Base-by-base conservation (phyloP, 2,113 vertebrate species). In the Apaloderma vittatum region DNA sequence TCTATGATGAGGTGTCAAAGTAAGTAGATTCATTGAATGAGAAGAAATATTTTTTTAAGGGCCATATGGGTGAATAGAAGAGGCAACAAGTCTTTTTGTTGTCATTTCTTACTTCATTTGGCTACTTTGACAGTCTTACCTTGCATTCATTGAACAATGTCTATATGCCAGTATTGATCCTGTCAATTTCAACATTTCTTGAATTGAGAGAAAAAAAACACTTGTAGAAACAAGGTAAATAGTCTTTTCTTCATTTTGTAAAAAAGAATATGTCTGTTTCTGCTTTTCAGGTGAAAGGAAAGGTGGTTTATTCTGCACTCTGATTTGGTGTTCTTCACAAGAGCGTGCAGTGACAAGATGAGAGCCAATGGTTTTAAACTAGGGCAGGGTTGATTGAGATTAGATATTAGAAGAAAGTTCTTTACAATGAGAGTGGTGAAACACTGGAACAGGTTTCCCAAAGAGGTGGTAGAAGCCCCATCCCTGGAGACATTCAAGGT, bases 201-300 rank as follows among this genome's bases (percentile, higher is more conserved):
- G 32, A 59, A 9, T 12, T 51, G 24, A 66, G 46, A 76, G 36
- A 52, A 79, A n/a, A 54, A 90, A 78, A 34, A 4, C 12, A 2
- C 16, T 73, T 77, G 12, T 8, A 78, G 55, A 79, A 67, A 26
- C 1, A 84, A 58, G 12, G 29, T 22, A 78, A 95, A 94, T 37
- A 54, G 40, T 70, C 11, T 84, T 85, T 88, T 85, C 15, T 85
- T 92, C 6, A 48, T 91, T 57, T 54, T 54, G 40, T 70, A 10
- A 55, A 22, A 55, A 86, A 87, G 22, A 54, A 81, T 71, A 66
- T 30, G 10, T 49, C 15, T 92, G 6, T 30, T 83, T 81, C 51
- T 85, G 26, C 26, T 88, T 88, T 91, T 92, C 43, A 91, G 72
- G 46, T 22, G 76, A 74, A 73, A 68, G 32, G 78, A 94, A 88